Evolutionary conservation across 2,797 vertebrate species (phyloP), one percentile per base, ranked within the genome.

Genomic region (Arnoldichthys spilopterus): DNA sequence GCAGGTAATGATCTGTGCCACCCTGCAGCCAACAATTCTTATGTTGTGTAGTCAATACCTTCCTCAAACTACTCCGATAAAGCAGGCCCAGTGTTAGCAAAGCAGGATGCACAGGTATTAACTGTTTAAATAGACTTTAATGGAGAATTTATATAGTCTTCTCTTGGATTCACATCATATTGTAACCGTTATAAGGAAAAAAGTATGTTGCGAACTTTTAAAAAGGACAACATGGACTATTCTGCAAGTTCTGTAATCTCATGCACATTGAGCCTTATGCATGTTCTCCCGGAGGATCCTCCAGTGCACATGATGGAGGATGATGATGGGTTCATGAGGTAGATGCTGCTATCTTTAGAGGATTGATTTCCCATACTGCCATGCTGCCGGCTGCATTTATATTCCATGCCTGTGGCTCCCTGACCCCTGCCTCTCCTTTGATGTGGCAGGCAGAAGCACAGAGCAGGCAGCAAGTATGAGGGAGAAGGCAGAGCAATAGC

Each of bases 371-470:
- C 91, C 91, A 95, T 95, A 94, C 94, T 94, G 95, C 94, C 92
- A 93, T 85, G 91, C 91, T 90, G 92, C 93, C 94, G 96, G 96
- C 95, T 95, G 93, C 95, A 96, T 98, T 96, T 94, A 96, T 97
- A 96, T 91, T 94, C 94, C 71, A 90, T 86, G 91, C 95, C 95
- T 94, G 94, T 94, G 94, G 96, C 95, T 96, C 95, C 83, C 81
- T 97, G 96, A 98, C 96, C 97, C 95, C 92, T 95, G 96, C 95
- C 96, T 96, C 96, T 95, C 94, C 95, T 98, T 99, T 97, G 96
- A 98, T 97, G 96, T 94, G 94, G 95, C 96, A 96, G 94, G 94
- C 94, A 94, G 94, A 93, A 94, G 94, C 94, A 92, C 93, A 93
- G 94, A 92, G 94, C 91, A 93, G 92, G 89, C 90, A 78, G 67